Evolutionary conservation across 2,113 vertebrate species (phyloP).

Genomic region (Leucopternis melanops): DNA sequence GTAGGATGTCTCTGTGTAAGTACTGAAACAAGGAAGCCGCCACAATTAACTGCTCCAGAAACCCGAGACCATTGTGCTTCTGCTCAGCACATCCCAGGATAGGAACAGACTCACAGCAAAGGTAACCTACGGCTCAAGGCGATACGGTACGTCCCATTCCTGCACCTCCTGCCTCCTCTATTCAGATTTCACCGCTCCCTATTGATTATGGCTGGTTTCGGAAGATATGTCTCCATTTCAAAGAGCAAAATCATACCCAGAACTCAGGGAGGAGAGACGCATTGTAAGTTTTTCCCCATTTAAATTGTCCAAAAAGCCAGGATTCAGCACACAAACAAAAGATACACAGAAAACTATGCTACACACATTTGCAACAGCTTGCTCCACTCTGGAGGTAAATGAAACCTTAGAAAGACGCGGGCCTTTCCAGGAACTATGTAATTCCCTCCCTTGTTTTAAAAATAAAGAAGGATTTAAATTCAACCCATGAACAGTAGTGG

Average conservation of each 20-base stretch:
- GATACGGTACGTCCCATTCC: rapidly evolving
- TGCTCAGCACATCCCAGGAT: neutral
- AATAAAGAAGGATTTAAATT: neutral
- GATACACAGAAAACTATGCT: neutral
- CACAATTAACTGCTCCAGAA: neutral
- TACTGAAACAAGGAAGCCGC: neutral
- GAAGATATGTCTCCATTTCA: neutral
- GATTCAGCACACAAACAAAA: neutral
- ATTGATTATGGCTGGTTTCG: neutral
- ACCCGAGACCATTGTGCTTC: neutral
- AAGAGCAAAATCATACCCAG: neutral
- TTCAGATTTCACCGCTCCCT: neutral
- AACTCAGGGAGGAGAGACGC: neutral
- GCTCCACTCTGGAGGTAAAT: neutral
- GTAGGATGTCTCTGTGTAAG: neutral
- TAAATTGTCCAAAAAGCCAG: neutral
- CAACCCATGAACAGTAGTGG: neutral
- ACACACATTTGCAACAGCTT: neutral
- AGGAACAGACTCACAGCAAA: neutral
- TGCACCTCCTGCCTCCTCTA: neutral
- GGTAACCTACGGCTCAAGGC: neutral
- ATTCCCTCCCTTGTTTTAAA: neutral
- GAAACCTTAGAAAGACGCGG: neutral
- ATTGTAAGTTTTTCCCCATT: neutral
- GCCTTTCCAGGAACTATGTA: neutral